Evolutionary conservation across 2,797 vertebrate species (phyloP), one percentile per base, ranked within the genome.

Genomic region (Semotilus atromaculatus): DNA sequence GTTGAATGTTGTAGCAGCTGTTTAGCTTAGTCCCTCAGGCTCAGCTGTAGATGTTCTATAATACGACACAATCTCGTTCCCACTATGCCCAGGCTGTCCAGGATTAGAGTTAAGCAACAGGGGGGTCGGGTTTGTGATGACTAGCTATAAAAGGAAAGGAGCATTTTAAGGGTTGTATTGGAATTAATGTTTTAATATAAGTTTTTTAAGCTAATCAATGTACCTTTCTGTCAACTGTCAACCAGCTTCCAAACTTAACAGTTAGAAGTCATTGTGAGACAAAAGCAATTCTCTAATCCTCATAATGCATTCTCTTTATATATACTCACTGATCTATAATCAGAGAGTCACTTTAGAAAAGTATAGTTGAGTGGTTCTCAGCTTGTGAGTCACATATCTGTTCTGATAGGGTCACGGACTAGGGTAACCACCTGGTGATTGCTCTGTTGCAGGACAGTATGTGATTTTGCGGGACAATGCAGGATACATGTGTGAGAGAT

Each of bases 1-100:
- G 55, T 66, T 74, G 29, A 9, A 36, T 80, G 19, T 74, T n/a
- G 40, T 23, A 82, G 71, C 81, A 82, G 81, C 70, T 82, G 70
- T 74, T 82, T 74, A 29, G 26, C 71, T 73, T 74, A 36, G 55
- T 64, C 58, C 53, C 8, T 60, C 6, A 13, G 38, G 58, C 43
- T 75, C 43, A 62, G 66, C 70, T 73, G 70, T 73, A 31, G 55
- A 73, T 64, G 26, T 60, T 82, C 18, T 55, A 55, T 82, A 82
- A 74, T 75, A 34, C 60, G 40, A 75, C 55, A 74, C 71, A 74
- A 66, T 66, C 70, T 72, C 34, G 11, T 62, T 64, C 55, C 40
- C 70, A 26, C 70, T 48, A 29, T 58, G 2, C 18, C 21, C 80
- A 81, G 51, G 18, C 64, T 26, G 48, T 26, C 67, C 31, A 58